phyloP scores from a whole-genome alignment of 1,140 invertebrate species.

The Vanessa atalanta region DNA sequence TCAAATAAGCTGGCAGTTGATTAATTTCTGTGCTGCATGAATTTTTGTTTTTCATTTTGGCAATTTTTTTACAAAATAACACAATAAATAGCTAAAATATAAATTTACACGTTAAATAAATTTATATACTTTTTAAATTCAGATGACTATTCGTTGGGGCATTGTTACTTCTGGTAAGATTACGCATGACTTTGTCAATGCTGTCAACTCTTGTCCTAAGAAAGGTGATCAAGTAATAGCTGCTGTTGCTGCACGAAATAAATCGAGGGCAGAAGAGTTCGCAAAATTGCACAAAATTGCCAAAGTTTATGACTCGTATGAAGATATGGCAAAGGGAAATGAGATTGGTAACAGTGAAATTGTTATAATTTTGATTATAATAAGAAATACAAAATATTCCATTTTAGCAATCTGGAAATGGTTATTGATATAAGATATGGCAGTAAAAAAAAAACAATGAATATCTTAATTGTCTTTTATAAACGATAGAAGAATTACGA shows the following conservation, averaged over 20 bases:
- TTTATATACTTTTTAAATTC: background rate
- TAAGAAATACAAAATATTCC: too few relatives aligned
- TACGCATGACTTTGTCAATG: background rate
- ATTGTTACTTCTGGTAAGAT: background rate
- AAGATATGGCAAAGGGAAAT: constrained; percentile 45
- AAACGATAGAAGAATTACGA: too few relatives aligned
- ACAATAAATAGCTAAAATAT: too few relatives aligned
- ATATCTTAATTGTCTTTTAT: too few relatives aligned
- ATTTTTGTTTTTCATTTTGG: too few relatives aligned
- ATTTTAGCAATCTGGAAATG: too few relatives aligned
- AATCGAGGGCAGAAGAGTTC: constrained; percentile 45
- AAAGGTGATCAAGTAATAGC: constrained; percentile 41
- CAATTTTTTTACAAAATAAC: too few relatives aligned
- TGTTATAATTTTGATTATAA: too few relatives aligned
- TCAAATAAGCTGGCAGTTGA: too few relatives aligned
- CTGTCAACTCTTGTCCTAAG: background rate
- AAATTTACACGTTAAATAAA: background rate
- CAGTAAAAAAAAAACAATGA: too few relatives aligned
- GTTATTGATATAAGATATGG: too few relatives aligned
- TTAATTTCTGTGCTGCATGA: too few relatives aligned
- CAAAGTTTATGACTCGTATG: constrained; percentile 48
- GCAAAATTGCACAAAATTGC: constrained; percentile 48
- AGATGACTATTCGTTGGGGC: background rate
- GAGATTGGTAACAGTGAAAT: constrained; percentile 41
- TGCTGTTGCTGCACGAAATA: constrained; percentile 48